These are phyloP conservation scores for Ciconia nigra DNA, from an alignment of 2,797 vertebrate species.

Conservation along the genomic window DNA sequence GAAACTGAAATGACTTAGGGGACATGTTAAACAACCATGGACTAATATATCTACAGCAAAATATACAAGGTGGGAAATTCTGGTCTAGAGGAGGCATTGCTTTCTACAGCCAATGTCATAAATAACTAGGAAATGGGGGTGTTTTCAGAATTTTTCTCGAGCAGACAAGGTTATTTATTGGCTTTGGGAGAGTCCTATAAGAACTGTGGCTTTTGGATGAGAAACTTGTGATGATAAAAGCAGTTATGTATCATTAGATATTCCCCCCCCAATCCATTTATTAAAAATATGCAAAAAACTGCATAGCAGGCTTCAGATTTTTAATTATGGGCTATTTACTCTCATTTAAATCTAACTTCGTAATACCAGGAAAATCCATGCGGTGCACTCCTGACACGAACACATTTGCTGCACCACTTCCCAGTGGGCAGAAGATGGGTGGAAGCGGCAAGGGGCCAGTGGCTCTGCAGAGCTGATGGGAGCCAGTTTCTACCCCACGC, in stretches of 20 bases:
- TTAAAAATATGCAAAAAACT: not conserved
- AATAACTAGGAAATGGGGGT: not conserved
- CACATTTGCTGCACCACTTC: not conserved
- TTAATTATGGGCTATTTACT: not conserved
- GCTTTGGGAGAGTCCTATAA: not conserved
- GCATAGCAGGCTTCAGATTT: not conserved
- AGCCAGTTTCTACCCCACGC: not conserved
- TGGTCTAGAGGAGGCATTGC: not conserved
- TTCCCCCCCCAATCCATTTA: not conserved
- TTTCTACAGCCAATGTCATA: not conserved
- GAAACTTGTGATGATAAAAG: not conserved
- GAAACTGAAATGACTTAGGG: not conserved
- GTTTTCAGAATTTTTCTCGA: not conserved
- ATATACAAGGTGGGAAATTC: not conserved
- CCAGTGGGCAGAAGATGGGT: not conserved
- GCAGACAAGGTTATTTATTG: not conserved
- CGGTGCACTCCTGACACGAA: rapidly evolving
- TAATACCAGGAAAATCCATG: not conserved
- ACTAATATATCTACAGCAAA: not conserved
- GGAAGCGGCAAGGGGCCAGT: not conserved
- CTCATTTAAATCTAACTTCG: not conserved
- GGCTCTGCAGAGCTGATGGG: not conserved
- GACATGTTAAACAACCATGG: not conserved
- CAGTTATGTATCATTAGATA: not conserved
- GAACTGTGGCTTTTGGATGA: not conserved